A percentile compares a stretch with the other conserved stretches of the same genome.
phyloP scores from a whole-genome alignment of 2,797 vertebrate genomes.

The Antennarius maculatus region DNA sequence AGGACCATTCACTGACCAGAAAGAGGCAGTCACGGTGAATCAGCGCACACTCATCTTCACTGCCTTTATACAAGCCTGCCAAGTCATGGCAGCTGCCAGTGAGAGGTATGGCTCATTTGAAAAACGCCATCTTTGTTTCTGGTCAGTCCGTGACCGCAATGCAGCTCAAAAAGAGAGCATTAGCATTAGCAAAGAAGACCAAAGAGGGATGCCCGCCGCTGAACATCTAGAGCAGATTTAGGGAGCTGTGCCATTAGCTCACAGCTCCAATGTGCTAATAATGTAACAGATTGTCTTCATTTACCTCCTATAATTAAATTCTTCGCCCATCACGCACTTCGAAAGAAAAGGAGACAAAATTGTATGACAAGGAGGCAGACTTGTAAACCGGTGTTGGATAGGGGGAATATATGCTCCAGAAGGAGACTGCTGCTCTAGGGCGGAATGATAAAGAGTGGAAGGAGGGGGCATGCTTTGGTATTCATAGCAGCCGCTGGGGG shows the following conservation, averaged over 20 bases:
- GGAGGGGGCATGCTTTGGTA: conserved; percentile 48
- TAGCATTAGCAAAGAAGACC: neutral
- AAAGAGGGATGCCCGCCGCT: conserved; percentile 10
- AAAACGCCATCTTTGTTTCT: conserved; percentile 45
- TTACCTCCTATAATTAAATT: neutral
- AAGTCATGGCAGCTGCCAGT: conserved; percentile 56
- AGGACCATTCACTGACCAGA: conserved; percentile 39
- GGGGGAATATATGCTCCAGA: conserved; percentile 7
- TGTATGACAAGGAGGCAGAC: conserved; percentile 3
- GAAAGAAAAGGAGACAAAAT: conserved; percentile 3
- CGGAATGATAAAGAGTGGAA: conserved; percentile 3
- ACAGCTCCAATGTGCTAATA: neutral
- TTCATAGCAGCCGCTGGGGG: conserved; percentile 51
- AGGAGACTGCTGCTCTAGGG: conserved; percentile 9
- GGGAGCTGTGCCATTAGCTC: conserved; percentile 4
- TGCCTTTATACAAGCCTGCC: conserved; percentile 58
- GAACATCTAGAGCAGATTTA: conserved; percentile 34
- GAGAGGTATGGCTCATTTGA: conserved; percentile 38
- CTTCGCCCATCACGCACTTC: neutral
- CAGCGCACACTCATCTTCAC: conserved; percentile 51
- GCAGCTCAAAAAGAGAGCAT: conserved; percentile 19
- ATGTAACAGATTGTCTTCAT: neutral
- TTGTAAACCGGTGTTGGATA: neutral
- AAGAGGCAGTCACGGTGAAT: conserved; percentile 57
- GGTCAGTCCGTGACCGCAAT: conserved; percentile 53